Evolutionary conservation across 1,140 invertebrate genomes (phyloP).

Genomic region (Drosophila lowei): DNA sequence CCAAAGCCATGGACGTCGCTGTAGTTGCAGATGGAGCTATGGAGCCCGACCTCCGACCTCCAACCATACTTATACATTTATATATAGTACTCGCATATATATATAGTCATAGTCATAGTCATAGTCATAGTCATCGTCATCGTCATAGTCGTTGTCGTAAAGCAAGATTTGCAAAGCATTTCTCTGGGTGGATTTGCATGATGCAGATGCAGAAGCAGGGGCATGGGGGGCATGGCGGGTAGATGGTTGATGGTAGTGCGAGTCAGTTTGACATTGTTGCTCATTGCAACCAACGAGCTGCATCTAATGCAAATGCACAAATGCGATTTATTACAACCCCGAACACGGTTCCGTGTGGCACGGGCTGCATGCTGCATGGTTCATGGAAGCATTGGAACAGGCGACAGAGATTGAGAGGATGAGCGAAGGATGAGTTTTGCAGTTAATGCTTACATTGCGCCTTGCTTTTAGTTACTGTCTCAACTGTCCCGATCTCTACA

Average conservation of each 20-base stretch:
- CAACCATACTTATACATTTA: slow-evolving; percentile 5
- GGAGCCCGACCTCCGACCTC: neutral
- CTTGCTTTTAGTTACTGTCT: slow-evolving; percentile 36
- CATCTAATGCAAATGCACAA: slow-evolving; percentile 78
- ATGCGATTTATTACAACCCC: slow-evolving; percentile 72
- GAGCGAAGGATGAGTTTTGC: neutral
- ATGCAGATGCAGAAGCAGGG: slow-evolving; percentile 1
- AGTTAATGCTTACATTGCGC: slow-evolving; percentile 32
- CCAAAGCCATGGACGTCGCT: slow-evolving; percentile 8
- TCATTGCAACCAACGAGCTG: slow-evolving; percentile 68
- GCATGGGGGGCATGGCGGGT: neutral
- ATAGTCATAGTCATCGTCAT: slow-evolving; percentile 5
- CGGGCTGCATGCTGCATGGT: neutral
- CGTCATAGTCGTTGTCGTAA: slow-evolving; percentile 42
- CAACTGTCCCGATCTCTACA: no score
- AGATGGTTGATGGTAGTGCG: slow-evolving; percentile 27
- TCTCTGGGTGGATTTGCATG: slow-evolving; percentile 60
- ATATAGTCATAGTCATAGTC: slow-evolving; percentile 11
- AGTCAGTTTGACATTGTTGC: slow-evolving; percentile 72
- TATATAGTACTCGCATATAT: slow-evolving; percentile 5
- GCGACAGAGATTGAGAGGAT: neutral
- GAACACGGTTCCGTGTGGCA: no score
- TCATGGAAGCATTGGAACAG: no score
- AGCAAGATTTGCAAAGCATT: slow-evolving; percentile 71
- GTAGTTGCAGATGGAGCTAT: slow-evolving; percentile 10